Conservation (phyloP, 2,888 invertebrate genomes). For the Lamproptera curius region DNA sequence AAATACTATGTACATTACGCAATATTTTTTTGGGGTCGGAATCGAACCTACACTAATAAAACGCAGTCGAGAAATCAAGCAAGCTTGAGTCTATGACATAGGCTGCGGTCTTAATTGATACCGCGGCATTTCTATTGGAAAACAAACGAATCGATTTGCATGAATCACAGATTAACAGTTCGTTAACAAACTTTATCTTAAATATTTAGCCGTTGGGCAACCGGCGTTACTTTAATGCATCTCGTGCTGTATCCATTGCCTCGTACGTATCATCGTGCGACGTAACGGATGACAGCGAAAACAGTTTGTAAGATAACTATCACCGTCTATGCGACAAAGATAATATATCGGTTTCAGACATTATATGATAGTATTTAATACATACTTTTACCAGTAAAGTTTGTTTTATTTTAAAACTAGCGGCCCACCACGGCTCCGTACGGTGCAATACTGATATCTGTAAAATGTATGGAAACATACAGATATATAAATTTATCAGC, state of each 20-base stretch:
- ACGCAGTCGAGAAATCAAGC: not conserved
- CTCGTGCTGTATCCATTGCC: not conserved
- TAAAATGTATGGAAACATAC: too few relatives aligned
- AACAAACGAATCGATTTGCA: slow-evolving; percentile 63
- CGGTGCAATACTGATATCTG: too few relatives aligned
- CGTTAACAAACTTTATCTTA: slow-evolving; percentile 62
- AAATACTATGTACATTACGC: too few relatives aligned
- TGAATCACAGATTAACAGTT: slow-evolving; percentile 61
- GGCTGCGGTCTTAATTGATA: slow-evolving; percentile 19
- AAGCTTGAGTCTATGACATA: slow-evolving; percentile 18
- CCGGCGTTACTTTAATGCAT: slow-evolving; percentile 12
- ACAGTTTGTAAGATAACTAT: not conserved
- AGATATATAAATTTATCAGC: too few relatives aligned
- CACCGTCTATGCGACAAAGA: too few relatives aligned
- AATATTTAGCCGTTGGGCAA: slow-evolving; percentile 60
- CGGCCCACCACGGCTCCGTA: too few relatives aligned
- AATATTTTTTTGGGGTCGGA: too few relatives aligned
- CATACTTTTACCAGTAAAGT: too few relatives aligned
- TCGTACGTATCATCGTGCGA: not conserved
- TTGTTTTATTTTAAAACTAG: too few relatives aligned
- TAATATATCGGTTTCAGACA: too few relatives aligned
- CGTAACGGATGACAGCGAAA: not conserved
- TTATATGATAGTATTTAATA: too few relatives aligned
- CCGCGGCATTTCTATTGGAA: slow-evolving; percentile 46
- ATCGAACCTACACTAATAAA: too few relatives aligned